Evolutionary conservation across 2,888 invertebrate species (phyloP).

Genomic region (Drosophila colorata): DNA sequence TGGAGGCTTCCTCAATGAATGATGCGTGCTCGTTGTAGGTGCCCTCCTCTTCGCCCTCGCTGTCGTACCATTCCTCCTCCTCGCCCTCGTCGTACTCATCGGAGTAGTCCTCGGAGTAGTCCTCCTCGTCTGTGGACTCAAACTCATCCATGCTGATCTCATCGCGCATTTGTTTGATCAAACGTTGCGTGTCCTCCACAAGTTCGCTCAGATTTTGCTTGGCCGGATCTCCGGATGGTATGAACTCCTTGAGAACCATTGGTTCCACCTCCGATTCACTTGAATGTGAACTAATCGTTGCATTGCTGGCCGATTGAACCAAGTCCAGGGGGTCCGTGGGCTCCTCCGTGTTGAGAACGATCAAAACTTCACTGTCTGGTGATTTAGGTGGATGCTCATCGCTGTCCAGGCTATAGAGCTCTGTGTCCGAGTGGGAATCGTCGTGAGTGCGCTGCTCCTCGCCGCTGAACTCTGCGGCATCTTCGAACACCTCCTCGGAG

Average conservation of each 20-base stretch:
- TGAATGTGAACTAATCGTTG: conserved; percentile 67
- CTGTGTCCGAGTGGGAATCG: conserved; percentile 71
- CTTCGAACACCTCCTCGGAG: conserved; percentile 73
- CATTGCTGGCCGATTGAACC: conserved; percentile 60
- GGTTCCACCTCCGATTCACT: conserved; percentile 60
- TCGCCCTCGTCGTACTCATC: conserved; percentile 86
- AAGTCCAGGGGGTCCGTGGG: conserved; percentile 26
- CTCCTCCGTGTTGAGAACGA: conserved; percentile 45
- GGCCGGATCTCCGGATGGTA: conserved; percentile 81
- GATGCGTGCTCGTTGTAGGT: conserved; percentile 76
- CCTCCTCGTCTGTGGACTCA: conserved; percentile 84
- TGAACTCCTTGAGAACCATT: conserved; percentile 73
- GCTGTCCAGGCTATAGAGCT: conserved; percentile 76
- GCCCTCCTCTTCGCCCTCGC: conserved; percentile 78
- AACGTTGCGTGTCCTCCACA: conserved; percentile 87
- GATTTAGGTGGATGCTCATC: conserved; percentile 57
- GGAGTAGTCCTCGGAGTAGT: conserved; percentile 86
- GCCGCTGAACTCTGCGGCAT: conserved; percentile 74
- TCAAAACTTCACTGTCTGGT: conserved; percentile 66
- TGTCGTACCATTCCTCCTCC: conserved; percentile 79
- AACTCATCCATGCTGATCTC: conserved; percentile 88
- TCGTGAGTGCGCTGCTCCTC: conserved; percentile 53
- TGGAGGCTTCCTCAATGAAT: conserved; percentile 78
- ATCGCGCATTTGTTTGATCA: conserved; percentile 89
- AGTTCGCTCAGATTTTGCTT: conserved; percentile 86